Conservation (phyloP, 92 coral and sea anemone species). For the Chrysogorgia sp. region DNA sequence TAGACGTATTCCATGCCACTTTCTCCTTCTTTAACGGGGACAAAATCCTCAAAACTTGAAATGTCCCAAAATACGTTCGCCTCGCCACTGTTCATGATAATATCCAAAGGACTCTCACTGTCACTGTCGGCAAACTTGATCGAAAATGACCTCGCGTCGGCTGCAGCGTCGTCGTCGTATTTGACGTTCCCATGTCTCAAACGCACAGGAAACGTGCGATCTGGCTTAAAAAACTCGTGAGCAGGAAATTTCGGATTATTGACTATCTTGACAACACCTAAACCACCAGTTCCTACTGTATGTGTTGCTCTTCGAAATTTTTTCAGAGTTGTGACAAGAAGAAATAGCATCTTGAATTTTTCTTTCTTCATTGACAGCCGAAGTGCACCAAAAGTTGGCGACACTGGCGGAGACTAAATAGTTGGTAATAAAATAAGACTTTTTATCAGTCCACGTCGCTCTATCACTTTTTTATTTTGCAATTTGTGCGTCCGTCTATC, state of each 20-base stretch:
- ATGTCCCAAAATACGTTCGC: constrained; percentile 37
- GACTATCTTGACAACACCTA: constrained; percentile 64
- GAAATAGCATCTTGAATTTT: constrained; percentile 62
- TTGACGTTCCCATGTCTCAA: constrained; percentile 57
- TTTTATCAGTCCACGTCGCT: too few species aligned
- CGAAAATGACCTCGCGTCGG: constrained; percentile 48
- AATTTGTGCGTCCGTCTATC: too few species aligned
- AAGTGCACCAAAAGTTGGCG: constrained; percentile 25
- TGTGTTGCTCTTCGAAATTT: constrained; percentile 72
- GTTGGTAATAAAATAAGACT: neutral
- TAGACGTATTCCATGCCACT: constrained; percentile 14
- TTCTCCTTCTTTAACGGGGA: constrained; percentile 2
- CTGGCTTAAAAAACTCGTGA: constrained; percentile 57
- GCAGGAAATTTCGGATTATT: constrained; percentile 54
- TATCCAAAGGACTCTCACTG: constrained; percentile 49
- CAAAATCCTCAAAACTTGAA: constrained; percentile 28
- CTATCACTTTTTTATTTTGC: too few species aligned
- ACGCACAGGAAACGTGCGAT: constrained; percentile 49
- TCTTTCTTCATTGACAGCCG: constrained; percentile 25
- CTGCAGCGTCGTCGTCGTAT: constrained; percentile 46
- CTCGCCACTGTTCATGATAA: constrained; percentile 50
- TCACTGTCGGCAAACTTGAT: constrained; percentile 63
- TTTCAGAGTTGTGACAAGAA: constrained; percentile 44
- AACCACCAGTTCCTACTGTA: constrained; percentile 65
- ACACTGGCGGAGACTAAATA: constrained; percentile 52